Conservation (phyloP, 2,113 vertebrate species). For the Eudyptes chrysolophus region DNA sequence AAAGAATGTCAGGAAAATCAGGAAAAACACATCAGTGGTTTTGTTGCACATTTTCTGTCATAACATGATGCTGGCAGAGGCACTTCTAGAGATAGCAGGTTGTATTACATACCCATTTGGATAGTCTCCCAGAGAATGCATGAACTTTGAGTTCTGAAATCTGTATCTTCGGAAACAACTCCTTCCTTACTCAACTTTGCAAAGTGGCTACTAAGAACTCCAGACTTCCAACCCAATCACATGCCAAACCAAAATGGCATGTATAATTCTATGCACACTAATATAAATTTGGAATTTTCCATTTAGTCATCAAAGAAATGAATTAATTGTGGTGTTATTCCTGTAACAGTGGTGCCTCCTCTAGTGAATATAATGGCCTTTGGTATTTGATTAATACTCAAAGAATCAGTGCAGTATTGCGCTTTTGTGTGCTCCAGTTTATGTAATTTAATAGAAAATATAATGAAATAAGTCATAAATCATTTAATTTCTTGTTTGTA, state of each 20-base stretch:
- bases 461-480: not conserved
- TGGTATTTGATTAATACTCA: not conserved
- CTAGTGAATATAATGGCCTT: not conserved
- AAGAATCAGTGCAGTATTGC: not conserved
- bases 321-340: not conserved
- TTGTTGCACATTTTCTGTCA: not conserved
- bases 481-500: not conserved
- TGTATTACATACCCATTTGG: not conserved
- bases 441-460: not conserved
- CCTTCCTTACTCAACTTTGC: not conserved
- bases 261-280: not conserved
- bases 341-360: not conserved
- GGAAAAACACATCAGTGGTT: not conserved
- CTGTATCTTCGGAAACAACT: not conserved
- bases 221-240: not conserved
- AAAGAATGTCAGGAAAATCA: not conserved
- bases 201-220: not conserved
- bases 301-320: not conserved
- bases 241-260: not conserved
- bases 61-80: not conserved
- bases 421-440: not conserved
- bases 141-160: not conserved
- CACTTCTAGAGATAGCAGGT: not conserved
- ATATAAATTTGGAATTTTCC: not conserved
- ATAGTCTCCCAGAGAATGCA: not conserved